Evolutionary conservation across 2,888 invertebrate species (phyloP).

Genomic region (Acrobeloides nanus): DNA sequence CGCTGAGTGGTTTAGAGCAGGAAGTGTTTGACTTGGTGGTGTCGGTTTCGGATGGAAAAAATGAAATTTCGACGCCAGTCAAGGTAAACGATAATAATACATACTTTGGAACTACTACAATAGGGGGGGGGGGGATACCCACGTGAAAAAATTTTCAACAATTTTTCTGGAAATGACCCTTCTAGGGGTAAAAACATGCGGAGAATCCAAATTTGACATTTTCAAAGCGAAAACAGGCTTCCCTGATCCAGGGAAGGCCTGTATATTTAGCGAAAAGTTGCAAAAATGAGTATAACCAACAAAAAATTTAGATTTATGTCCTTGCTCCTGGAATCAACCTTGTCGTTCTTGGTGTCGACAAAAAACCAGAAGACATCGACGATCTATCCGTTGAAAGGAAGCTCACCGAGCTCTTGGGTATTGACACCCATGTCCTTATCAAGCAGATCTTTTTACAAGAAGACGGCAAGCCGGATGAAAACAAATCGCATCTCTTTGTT

Average conservation of each 20-base stretch:
- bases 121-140: no score
- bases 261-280: neutral
- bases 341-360: slow-evolving; percentile 33
- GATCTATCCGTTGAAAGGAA: slow-evolving; percentile 25
- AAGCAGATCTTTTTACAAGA: slow-evolving; percentile 35
- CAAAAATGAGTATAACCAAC: neutral
- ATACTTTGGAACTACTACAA: neutral
- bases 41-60: slow-evolving; percentile 33
- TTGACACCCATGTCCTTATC: slow-evolving; percentile 34
- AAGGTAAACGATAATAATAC: no score
- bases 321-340: slow-evolving; percentile 39
- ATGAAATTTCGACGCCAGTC: slow-evolving; percentile 28
- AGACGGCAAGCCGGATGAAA: slow-evolving; percentile 27
- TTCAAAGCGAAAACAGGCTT: no score
- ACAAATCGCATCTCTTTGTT: slow-evolving; percentile 35
- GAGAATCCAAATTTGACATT: no score
- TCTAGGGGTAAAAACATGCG: no score
- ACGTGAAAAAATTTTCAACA: no score
- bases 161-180: no score
- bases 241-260: no score
- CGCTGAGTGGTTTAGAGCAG: slow-evolving; percentile 18
- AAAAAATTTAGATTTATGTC: slow-evolving; percentile 34
- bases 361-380: slow-evolving; percentile 29
- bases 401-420: slow-evolving; percentile 24
- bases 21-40: slow-evolving; percentile 29